Conservation (phyloP, 2,797 vertebrate species). For the Alfaro cultratus region DNA sequence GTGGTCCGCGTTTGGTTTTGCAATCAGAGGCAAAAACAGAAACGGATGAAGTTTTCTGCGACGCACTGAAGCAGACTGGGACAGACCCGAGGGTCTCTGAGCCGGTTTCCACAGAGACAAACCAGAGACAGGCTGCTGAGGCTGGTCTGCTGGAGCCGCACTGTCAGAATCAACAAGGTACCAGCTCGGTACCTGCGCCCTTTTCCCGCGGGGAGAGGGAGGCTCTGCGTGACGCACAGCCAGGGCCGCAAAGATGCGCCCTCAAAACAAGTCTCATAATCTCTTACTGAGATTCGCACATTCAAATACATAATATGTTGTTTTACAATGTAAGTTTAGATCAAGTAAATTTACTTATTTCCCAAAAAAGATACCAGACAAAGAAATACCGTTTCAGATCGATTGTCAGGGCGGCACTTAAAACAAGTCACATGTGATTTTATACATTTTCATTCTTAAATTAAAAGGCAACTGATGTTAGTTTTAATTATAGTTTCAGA, state of each 20-base stretch:
- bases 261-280: background rate
- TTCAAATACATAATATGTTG: background rate
- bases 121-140: slow-evolving; percentile 40
- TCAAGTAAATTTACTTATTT: background rate
- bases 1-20: slow-evolving; percentile 95
- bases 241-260: slow-evolving; percentile 4
- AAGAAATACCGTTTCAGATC: background rate
- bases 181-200: slow-evolving; percentile 30
- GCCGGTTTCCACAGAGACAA: slow-evolving; percentile 48
- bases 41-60: slow-evolving; percentile 95
- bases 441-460: background rate
- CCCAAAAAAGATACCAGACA: background rate
- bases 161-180: slow-evolving; percentile 55
- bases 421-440: background rate
- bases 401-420: background rate
- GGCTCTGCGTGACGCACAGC: background rate
- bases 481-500: background rate
- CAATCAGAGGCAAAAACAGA: slow-evolving; percentile 95
- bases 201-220: background rate
- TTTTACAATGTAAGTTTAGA: background rate
- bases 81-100: slow-evolving; percentile 16
- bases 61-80: slow-evolving; percentile 79
- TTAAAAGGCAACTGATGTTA: background rate
- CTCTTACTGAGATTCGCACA: background rate
- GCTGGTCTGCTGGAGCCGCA: slow-evolving; percentile 14